A percentile compares a stretch with the other conserved stretches of the same genome.
phyloP scores from a whole-genome alignment of 2,797 vertebrate species.

The Galagoides demidoff region DNA sequence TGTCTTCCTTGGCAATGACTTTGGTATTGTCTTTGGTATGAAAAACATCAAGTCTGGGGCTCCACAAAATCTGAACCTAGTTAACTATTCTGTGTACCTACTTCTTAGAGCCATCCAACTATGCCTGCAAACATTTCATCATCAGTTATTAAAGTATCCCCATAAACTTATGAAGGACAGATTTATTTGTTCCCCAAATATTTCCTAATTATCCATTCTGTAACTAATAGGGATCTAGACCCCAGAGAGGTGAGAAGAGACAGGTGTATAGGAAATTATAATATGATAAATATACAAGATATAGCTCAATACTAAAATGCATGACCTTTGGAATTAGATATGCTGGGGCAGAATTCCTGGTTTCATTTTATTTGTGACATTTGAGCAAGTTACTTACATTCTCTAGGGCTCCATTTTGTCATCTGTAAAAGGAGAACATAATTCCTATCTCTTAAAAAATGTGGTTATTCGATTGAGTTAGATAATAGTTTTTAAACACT shows the following conservation, averaged over 20 bases:
- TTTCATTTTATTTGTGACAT: slow-evolving; percentile 1
- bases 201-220: slow-evolving; percentile 17
- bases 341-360: neutral
- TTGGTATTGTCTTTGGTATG: slow-evolving; percentile 73
- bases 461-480: neutral
- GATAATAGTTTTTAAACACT: neutral
- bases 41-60: slow-evolving; percentile 54
- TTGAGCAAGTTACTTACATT: neutral
- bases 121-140: slow-evolving; percentile 28
- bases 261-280: neutral
- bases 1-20: slow-evolving; percentile 75
- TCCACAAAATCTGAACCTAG: slow-evolving; percentile 6
- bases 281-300: neutral
- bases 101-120: slow-evolving; percentile 30
- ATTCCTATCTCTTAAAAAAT: neutral
- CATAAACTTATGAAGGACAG: neutral
- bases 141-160: neutral
- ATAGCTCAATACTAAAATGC: neutral
- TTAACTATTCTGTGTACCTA: slow-evolving; percentile 27
- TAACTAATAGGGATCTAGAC: neutral
- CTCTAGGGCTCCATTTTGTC: neutral
- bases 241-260: neutral
- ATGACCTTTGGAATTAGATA: neutral
- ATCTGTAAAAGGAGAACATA: neutral
- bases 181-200: neutral